Evolutionary conservation across 2,797 vertebrate species (phyloP).

Genomic region (Hippopotamyrus pictus): DNA sequence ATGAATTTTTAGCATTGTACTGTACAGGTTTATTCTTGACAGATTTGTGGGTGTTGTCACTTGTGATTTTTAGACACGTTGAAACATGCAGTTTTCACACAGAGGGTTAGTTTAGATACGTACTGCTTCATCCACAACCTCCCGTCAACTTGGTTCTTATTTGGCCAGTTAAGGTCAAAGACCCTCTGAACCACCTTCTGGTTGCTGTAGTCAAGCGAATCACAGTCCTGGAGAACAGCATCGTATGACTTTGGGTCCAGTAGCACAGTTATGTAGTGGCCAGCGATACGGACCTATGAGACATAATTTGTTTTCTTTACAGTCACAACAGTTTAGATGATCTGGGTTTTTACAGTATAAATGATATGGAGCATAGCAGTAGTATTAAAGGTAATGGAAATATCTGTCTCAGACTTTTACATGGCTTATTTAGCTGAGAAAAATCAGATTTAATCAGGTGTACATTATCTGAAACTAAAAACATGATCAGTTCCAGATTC

Average conservation of each 20-base stretch:
- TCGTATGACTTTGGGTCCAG: conserved; percentile 77
- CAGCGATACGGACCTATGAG: conserved; percentile 70
- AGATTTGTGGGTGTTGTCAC: not conserved
- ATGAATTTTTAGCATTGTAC: not conserved
- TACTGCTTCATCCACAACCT: conserved; percentile 66
- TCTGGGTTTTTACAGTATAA: not conserved
- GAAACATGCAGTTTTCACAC: not conserved
- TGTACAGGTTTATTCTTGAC: not conserved
- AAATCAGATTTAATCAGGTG: not conserved
- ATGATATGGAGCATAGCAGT: not conserved
- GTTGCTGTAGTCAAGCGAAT: conserved; percentile 58
- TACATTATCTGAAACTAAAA: not conserved
- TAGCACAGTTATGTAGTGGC: conserved; percentile 71
- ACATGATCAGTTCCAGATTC: not conserved
- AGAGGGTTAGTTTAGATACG: conserved; percentile 43
- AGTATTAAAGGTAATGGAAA: not conserved
- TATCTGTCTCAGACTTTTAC: not conserved
- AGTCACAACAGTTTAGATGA: not conserved
- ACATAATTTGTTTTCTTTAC: not conserved
- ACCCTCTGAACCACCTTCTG: conserved; percentile 60
- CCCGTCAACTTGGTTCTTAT: conserved; percentile 48
- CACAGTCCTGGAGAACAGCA: conserved; percentile 59
- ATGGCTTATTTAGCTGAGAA: not conserved
- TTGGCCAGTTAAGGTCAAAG: conserved; percentile 65
- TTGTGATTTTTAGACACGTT: not conserved